Evolutionary conservation across 2,113 vertebrate genomes (phyloP), one percentile per base, ranked within the genome.

Genomic region (Siniperca knerii): DNA sequence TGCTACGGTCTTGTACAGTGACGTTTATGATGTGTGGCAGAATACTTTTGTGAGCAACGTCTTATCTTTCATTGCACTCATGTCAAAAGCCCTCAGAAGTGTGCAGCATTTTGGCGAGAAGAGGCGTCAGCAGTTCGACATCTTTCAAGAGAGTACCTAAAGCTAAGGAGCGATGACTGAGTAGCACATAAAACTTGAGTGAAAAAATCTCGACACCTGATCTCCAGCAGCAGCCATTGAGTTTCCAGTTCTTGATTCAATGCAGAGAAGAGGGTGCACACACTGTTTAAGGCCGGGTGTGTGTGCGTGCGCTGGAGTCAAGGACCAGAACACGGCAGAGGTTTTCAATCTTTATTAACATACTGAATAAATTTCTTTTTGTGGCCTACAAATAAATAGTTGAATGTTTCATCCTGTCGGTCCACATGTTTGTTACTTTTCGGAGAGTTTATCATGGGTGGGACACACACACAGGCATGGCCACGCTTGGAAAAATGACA

Each of bases 371-470:
- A 57, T 91, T 89, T 75, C 57, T 90, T 89, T 92, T 88, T 89
- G 85, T 87, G 62, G 81, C 89, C 89, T 93, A 95, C 92, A 95
- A 93, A 95, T 95, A 95, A 95, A 94, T 95, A 93, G 20, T 73
- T 81, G 11, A 82, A 79, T 23, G 42, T 70, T 81, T 84, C 69
- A 75, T 82, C 83, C 70, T 84, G 50, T 87, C 33, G 66, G 77
- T 82, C 75, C 77, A 70, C 57, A n/a, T 73, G 65, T 85, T 67
- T 62, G 77, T 81, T 79, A 64, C 55, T 52, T 60, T 73, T 76
- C 66, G 69, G 77, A 83, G 75, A 54, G 60, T 61, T 70, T 35
- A 66, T 82, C 29, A 18, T 37, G 20, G 58, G 54, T 60, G 72
- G 81, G 73, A 67, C 48, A 46, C 3, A 46, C 3, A 65, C 54